Evolutionary conservation across 1,140 invertebrate genomes (phyloP).

Genomic region (Drosophila ficusphila): DNA sequence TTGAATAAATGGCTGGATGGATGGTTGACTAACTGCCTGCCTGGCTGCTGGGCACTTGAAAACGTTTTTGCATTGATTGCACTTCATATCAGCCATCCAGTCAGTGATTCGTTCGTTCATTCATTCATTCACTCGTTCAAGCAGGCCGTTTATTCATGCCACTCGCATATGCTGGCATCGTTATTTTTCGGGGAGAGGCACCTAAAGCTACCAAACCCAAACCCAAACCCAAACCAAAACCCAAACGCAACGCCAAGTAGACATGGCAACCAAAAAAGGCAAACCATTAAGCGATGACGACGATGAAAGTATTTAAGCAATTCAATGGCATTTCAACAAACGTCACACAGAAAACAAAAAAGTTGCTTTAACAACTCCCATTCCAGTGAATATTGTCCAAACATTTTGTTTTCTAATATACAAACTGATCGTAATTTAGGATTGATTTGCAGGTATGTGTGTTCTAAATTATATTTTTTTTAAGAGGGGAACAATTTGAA

Average conservation of each 20-base stretch:
- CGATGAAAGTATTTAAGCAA: slow-evolving; percentile 77
- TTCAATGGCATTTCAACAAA: slow-evolving; percentile 75
- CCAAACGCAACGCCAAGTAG: slow-evolving; percentile 9
- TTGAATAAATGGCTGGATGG: slow-evolving; percentile 1
- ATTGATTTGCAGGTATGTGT: no score
- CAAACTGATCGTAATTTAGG: no score
- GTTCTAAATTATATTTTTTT: no score
- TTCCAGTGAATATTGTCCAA: no score
- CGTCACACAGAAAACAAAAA: slow-evolving; percentile 8
- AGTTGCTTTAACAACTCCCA: background rate
- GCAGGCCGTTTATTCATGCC: slow-evolving; percentile 72
- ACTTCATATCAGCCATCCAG: slow-evolving; percentile 72
- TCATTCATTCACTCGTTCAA: slow-evolving; percentile 33
- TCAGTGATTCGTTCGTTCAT: slow-evolving; percentile 15
- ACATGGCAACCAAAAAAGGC: slow-evolving; percentile 67
- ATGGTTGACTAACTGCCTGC: slow-evolving; percentile 17
- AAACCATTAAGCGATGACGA: slow-evolving; percentile 57
- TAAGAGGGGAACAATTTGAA: no score
- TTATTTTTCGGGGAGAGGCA: slow-evolving; percentile 10
- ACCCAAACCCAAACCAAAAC: background rate
- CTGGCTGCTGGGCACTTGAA: slow-evolving; percentile 55
- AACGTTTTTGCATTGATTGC: slow-evolving; percentile 82
- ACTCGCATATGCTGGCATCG: slow-evolving; percentile 74
- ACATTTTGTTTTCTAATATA: no score
- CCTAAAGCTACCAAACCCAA: no score